phyloP scores from a whole-genome alignment of 2,888 invertebrate genomes.

The Morpho achilles region DNA sequence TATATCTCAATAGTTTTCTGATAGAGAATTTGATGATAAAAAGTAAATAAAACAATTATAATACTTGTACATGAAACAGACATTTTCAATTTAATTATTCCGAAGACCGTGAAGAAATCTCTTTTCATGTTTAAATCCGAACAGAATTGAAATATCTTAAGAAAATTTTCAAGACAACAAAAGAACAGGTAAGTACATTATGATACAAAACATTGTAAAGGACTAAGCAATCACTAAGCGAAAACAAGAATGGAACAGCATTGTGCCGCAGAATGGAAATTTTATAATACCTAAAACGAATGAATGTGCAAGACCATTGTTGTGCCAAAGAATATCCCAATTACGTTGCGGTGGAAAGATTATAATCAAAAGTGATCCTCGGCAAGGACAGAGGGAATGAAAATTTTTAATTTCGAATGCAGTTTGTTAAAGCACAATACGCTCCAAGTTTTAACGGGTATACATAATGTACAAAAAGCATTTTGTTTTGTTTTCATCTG shows the following conservation, averaged over 20 bases:
- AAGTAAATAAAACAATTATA: too few species aligned
- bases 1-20: too few species aligned
- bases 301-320: conserved; percentile 70
- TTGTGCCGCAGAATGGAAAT: conserved; percentile 46
- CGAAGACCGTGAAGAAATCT: background rate
- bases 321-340: conserved; percentile 72
- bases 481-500: conserved; percentile 50
- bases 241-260: conserved; percentile 34
- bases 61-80: too few species aligned
- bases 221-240: conserved; percentile 36
- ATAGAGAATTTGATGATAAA: too few species aligned
- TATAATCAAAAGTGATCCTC: conserved; percentile 74
- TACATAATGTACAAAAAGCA: conserved; percentile 68
- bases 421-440: conserved; percentile 74
- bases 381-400: conserved; percentile 56
- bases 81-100: background rate
- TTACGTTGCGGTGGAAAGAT: conserved; percentile 67
- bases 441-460: conserved; percentile 54
- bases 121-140: conserved; percentile 4
- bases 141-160: conserved; percentile 25
- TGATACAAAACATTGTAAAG: conserved; percentile 31
- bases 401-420: conserved; percentile 78
- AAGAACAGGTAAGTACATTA: conserved; percentile 30
- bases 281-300: conserved; percentile 67
- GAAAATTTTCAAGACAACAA: conserved; percentile 20